Evolutionary conservation across 2,113 vertebrate genomes (phyloP).

Genomic region (Cariama cristata): DNA sequence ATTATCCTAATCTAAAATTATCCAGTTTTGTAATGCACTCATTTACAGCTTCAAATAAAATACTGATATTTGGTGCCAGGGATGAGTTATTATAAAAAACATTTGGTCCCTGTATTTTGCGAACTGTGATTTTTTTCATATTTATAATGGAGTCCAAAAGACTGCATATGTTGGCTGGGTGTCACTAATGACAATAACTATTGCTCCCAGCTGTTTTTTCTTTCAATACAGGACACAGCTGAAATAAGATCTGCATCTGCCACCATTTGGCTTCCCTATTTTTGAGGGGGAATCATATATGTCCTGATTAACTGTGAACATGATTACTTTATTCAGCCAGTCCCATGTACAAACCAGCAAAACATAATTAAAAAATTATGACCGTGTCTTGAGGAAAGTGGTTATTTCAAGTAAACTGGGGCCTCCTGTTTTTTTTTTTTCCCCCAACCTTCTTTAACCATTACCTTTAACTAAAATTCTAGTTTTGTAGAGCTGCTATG

Average conservation of each 20-base stretch:
- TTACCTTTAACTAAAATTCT: neutral
- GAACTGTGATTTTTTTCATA: neutral
- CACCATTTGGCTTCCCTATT: neutral
- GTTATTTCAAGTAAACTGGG: neutral
- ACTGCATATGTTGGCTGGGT: neutral
- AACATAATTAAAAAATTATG: neutral
- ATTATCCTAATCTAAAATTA: neutral
- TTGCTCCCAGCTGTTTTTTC: neutral
- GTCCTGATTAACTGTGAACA: neutral
- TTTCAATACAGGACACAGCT: neutral
- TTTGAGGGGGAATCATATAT: neutral
- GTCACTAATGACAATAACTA: constrained; percentile 5
- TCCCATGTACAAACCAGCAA: neutral
- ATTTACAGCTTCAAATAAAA: neutral
- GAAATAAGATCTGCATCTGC: constrained; percentile 14
- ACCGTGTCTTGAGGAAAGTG: neutral
- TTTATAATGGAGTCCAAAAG: neutral
- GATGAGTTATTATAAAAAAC: neutral
- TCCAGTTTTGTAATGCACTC: neutral
- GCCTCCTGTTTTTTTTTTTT: neutral
- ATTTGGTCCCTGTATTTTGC: neutral
- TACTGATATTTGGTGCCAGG: neutral
- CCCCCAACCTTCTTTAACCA: neutral
- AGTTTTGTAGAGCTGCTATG: neutral
- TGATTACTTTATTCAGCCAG: neutral